Base-by-base conservation (phyloP, 2,797 vertebrate species). In the Amphiprion clarkii region DNA sequence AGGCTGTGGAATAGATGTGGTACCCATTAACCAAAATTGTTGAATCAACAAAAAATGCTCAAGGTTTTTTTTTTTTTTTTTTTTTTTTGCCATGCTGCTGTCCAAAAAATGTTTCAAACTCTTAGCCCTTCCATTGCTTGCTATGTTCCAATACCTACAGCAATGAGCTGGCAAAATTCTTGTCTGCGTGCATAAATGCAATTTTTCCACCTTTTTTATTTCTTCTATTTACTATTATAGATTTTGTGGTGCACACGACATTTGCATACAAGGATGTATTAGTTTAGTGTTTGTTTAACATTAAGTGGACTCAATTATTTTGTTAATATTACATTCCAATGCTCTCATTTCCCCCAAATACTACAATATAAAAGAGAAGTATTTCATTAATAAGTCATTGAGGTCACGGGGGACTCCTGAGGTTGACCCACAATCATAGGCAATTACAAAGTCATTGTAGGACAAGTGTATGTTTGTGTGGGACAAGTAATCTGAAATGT, bases 21-120 rank as follows among this genome's bases (percentile, higher is more conserved):
- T 95, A 94, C 94, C 94, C 93, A 95, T 96, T 95, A 95, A 95
- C 95, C 95, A 94, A 93, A 96, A 95, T 94, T 94, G 95, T 96
- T 95, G 95, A 96, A 95, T 96, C 95, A 95, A 95, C 95, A 95
- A 94, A 96, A 96, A 94, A 90, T 94, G 91, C 90, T 93, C 90
- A 94, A 92, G 93, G 86, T 92, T 94, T 82, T 95, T 94, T 94
- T 82, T 59, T 52, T 23, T 23, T 23, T 23, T 23, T 81, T 54
- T 59, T 52, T 67, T 93, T 84, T 94, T 88, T 94, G 93, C 94
- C 94, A 93, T 93, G 86, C 90, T 36, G 74, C 88, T 89, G 91
- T 95, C 93, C 92, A 95, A 94, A 94, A 93, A 93, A 93, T 92
- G 85, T 92, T 92, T 94, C 90, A 88, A 93, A 93, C 89, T 93